A percentile compares a stretch with the other conserved stretches of the same genome.
Conservation (phyloP, 2,113 vertebrate species). For the Takifugu flavidus region DNA sequence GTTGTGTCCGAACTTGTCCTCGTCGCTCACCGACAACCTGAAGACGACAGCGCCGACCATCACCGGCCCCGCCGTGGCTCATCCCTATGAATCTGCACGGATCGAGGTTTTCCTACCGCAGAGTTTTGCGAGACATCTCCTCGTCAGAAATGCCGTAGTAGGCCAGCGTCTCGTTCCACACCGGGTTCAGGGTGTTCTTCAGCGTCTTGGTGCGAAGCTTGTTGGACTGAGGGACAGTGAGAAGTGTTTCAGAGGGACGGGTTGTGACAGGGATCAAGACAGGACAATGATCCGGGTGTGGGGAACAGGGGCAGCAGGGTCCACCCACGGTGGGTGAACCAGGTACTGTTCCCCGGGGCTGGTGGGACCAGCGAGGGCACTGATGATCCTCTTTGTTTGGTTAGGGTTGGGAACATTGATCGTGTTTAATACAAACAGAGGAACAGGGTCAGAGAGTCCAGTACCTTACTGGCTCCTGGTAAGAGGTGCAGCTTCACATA, state of each 20-base stretch:
- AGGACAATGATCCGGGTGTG: too few species aligned
- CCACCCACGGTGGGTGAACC: too few species aligned
- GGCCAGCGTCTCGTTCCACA: slow-evolving; percentile 90
- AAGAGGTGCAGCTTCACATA: slow-evolving; percentile 93
- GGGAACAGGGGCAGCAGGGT: too few species aligned
- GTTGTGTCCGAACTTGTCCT: slow-evolving; percentile 96
- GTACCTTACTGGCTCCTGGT: slow-evolving; percentile 93
- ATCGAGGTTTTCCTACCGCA: slow-evolving; percentile 70
- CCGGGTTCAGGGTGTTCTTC: slow-evolving; percentile 86
- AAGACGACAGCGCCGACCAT: background rate
- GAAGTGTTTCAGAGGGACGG: background rate
- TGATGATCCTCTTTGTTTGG: too few species aligned
- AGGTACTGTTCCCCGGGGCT: too few species aligned
- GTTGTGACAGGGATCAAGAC: too few species aligned
- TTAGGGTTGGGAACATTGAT: too few species aligned
- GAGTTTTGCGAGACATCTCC: slow-evolving; percentile 91
- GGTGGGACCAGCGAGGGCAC: too few species aligned
- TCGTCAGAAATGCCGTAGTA: slow-evolving; percentile 92
- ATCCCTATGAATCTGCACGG: background rate
- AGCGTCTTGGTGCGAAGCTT: slow-evolving; percentile 93
- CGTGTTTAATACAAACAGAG: too few species aligned
- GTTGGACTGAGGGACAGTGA: slow-evolving; percentile 76
- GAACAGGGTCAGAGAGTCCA: too few species aligned
- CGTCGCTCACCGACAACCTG: slow-evolving; percentile 93
- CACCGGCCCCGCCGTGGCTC: background rate